Evolutionary conservation across 2,888 invertebrate genomes (phyloP).

Genomic region (Biston betularia): DNA sequence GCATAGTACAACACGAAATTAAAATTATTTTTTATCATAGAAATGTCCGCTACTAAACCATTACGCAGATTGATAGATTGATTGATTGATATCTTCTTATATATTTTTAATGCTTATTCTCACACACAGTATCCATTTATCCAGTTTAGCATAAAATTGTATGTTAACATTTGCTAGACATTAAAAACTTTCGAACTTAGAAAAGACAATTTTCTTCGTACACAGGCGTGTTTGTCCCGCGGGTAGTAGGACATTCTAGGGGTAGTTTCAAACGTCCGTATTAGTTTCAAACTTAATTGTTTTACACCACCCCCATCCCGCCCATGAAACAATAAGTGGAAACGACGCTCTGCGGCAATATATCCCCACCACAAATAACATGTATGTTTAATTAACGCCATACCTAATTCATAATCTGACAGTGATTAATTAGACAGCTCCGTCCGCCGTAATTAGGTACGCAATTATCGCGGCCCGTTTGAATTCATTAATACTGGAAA

Average conservation of each 20-base stretch:
- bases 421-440: constrained; percentile 82
- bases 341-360: constrained; percentile 46
- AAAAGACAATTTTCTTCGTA: constrained; percentile 52
- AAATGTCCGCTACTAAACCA: no score
- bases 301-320: constrained; percentile 48
- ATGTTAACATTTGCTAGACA: constrained; percentile 5
- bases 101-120: no score
- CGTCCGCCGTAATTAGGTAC: constrained; percentile 82
- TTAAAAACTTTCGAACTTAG: constrained; percentile 37
- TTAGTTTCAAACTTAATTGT: constrained; percentile 73
- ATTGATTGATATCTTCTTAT: no score
- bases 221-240: constrained; percentile 53
- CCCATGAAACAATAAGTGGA: constrained; percentile 39
- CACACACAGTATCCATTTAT: background rate
- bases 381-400: constrained; percentile 83
- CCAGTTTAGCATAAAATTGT: background rate
- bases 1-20: no score
- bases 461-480: constrained; percentile 84
- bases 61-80: no score
- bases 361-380: constrained; percentile 76
- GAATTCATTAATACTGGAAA: constrained; percentile 82
- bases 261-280: constrained; percentile 45
- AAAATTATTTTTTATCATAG: no score
- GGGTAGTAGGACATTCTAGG: constrained; percentile 52
- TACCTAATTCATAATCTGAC: constrained; percentile 85